Conservation (phyloP, 2,113 vertebrate species). For the Catharus minimus region DNA sequence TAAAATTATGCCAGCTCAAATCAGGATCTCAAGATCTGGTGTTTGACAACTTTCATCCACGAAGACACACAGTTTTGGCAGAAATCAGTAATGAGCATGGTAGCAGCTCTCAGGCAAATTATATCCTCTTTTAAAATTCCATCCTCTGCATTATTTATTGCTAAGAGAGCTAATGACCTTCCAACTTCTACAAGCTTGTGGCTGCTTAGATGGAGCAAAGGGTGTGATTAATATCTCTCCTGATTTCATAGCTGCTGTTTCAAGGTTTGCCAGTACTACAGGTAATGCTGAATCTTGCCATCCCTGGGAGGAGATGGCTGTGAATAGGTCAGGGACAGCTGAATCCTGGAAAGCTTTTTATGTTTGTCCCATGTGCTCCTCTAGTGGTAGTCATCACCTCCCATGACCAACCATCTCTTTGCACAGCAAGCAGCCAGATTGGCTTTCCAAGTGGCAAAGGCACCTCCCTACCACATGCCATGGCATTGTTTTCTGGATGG, state of each 20-base stretch:
- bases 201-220: neutral
- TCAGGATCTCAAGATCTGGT: neutral
- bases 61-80: neutral
- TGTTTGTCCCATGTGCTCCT: neutral
- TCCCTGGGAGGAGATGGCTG: neutral
- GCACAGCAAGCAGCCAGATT: neutral
- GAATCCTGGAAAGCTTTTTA: neutral
- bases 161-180: neutral
- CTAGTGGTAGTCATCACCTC: fast-evolving
- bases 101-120: neutral
- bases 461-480: fast-evolving
- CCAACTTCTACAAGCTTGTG: neutral
- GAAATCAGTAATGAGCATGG: neutral
- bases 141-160: neutral
- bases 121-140: neutral
- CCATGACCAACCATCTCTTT: neutral
- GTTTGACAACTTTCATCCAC: neutral
- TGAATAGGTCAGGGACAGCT: neutral
- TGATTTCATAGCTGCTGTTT: neutral
- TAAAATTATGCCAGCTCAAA: neutral
- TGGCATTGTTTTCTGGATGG: neutral
- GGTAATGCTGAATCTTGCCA: neutral
- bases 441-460: neutral
- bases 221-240: neutral
- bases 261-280: neutral